Conservation (phyloP, 2,113 vertebrate species). For the Coptodon rendalli region DNA sequence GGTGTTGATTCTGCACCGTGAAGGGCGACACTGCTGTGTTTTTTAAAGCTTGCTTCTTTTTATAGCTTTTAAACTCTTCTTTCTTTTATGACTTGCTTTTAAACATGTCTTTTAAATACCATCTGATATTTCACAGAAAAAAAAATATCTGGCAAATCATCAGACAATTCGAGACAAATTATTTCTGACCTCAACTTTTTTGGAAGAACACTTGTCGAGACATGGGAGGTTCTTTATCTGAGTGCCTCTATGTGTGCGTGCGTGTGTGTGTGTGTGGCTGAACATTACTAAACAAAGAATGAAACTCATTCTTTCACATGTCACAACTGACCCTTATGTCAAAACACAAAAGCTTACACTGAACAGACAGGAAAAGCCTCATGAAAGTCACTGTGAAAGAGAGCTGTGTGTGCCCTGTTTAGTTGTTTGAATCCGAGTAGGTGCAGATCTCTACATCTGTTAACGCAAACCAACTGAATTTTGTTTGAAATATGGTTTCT, state of each 20-base stretch:
- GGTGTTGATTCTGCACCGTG: not conserved
- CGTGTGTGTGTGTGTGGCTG: not conserved
- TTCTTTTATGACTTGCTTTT: not conserved
- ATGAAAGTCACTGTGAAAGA: not conserved
- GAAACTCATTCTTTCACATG: slow-evolving; percentile 6
- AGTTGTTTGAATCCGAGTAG: not conserved
- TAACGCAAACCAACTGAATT: not conserved
- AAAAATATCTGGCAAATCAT: not conserved
- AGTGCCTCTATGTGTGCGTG: not conserved
- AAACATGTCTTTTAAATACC: not conserved
- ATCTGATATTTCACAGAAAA: not conserved
- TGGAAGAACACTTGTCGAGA: not conserved
- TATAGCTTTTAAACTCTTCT: not conserved
- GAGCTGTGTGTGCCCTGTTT: not conserved
- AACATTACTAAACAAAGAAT: not conserved
- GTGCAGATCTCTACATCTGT: not conserved
- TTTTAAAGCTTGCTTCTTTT: not conserved
- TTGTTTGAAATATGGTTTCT: not conserved
- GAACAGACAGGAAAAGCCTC: not conserved
- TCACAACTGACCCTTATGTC: not conserved
- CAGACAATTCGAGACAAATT: not conserved
- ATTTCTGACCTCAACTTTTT: slow-evolving; percentile 7
- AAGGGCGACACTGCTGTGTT: not conserved
- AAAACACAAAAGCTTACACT: not conserved
- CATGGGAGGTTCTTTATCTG: not conserved